Base-by-base conservation (phyloP, 2,888 invertebrate species). In the Biston stratarius region DNA sequence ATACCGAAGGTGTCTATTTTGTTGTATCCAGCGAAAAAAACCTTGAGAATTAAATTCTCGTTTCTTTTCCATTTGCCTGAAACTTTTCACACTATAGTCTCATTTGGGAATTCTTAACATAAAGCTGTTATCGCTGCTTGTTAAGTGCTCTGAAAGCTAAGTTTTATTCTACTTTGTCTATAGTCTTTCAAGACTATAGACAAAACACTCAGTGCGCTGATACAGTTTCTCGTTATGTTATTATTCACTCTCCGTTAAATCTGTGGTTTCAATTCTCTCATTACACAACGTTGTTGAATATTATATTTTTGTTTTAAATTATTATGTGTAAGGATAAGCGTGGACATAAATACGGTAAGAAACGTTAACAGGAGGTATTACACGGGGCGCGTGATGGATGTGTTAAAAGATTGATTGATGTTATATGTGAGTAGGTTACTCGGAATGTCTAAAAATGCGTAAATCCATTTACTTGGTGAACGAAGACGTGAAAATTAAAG, bases 361-460 rank as follows among this genome's bases (percentile, higher is more conserved):
- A 65, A 59, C 51, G 62, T 68, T 64, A 66, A 63, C 63, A 63
- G 63, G 70, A 67, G 63, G 71, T 73, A 73, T 73, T 74, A 69
- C 67, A 69, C 71, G 61, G 61, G 61, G 44, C 64, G 33, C 64
- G 64, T 74, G 74, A 73, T 74, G 73, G 74, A 74, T 74, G 73
- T 71, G 69, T 65, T 58, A 71, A 74, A 66, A 74, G 73, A 68
- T 71, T 74, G 74, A 74, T 74, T 70, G 73, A 74, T 73, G 71
- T 67, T 62, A 70, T 9, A 60, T 57, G 62, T 53, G 70, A 71
- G 38, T 8, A 38, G 61, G 72, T 61, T 63, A 66, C 61, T 58
- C 61, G 61, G 60, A 61, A 66, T 64, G 44, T 24, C 55, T 63
- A 57, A 61, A 69, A 59, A 62, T 62, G 53, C 59, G 61, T 67